Percentiles rank a stretch among this genome's conserved stretches.
Conservation (phyloP, 2,888 invertebrate genomes). For the Acleris cristana region DNA sequence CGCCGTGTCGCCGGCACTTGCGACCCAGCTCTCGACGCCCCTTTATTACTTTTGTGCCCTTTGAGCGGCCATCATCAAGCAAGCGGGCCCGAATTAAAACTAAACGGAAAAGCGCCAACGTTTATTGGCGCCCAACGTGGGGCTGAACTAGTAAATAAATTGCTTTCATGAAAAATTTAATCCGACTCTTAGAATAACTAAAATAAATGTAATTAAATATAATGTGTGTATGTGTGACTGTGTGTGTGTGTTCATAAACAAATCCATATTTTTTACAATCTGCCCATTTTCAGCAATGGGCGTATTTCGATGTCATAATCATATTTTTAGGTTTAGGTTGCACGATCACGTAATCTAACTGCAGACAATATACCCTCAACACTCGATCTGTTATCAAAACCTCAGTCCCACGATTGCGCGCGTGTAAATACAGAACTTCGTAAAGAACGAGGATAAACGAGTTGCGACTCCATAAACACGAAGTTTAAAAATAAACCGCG, state of each 20-base stretch:
- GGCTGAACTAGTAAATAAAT: conserved; percentile 39
- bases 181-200: background rate
- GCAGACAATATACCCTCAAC: no score
- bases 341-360: no score
- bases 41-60: conserved; percentile 78
- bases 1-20: conserved; percentile 31
- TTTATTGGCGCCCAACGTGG: conserved; percentile 63
- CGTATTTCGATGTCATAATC: no score
- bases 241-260: no score
- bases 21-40: conserved; percentile 70
- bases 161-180: conserved; percentile 6
- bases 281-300: no score
- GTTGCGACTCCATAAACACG: conserved; percentile 15
- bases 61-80: conserved; percentile 72
- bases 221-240: no score
- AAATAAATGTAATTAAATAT: no score
- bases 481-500: conserved; percentile 27
- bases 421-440: background rate
- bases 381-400: background rate
- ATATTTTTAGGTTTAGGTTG: no score
- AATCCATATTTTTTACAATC: no score
- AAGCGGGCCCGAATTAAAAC: conserved; percentile 74
- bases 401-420: conserved; percentile 1
- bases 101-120: conserved; percentile 47
- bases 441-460: conserved; percentile 6